These are phyloP conservation scores for Eupithecia centaureata DNA, from an alignment of 2,888 invertebrate genomes.

Conservation along the genomic window DNA sequence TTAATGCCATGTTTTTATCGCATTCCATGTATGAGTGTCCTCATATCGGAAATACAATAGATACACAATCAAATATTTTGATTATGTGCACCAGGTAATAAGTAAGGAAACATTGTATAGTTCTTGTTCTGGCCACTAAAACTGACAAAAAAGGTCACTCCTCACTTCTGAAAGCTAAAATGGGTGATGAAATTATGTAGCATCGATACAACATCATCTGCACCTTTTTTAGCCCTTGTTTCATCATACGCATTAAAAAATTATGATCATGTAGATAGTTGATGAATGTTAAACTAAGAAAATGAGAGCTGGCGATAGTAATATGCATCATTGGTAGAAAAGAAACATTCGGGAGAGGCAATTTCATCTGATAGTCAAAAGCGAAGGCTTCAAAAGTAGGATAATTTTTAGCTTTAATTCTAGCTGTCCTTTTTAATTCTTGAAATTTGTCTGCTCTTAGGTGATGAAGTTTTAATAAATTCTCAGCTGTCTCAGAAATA, in stretches of 20 bases:
- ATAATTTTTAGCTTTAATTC: neutral
- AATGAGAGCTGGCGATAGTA: neutral
- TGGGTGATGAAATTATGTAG: neutral
- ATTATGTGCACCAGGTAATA: neutral
- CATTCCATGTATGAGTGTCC: neutral
- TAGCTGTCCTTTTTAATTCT: neutral
- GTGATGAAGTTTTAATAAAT: neutral
- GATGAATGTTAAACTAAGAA: neutral
- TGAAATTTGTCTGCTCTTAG: neutral
- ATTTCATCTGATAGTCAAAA: neutral
- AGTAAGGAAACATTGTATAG: neutral
- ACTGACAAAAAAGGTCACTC: constrained; percentile 1
- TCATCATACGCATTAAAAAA: neutral
- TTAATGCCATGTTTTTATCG: constrained; percentile 2
- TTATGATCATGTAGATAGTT: neutral
- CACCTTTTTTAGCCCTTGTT: neutral
- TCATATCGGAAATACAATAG: neutral
- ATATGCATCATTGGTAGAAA: neutral
- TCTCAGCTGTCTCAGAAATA: neutral
- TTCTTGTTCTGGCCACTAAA: neutral
- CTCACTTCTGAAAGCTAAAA: neutral
- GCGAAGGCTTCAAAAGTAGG: neutral
- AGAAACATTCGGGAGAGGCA: neutral
- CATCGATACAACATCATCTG: neutral
- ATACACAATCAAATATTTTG: neutral